Evolutionary conservation across 2,888 invertebrate genomes (phyloP), one percentile per base, ranked within the genome.

Genomic region (Melinaea marsaeus): DNA sequence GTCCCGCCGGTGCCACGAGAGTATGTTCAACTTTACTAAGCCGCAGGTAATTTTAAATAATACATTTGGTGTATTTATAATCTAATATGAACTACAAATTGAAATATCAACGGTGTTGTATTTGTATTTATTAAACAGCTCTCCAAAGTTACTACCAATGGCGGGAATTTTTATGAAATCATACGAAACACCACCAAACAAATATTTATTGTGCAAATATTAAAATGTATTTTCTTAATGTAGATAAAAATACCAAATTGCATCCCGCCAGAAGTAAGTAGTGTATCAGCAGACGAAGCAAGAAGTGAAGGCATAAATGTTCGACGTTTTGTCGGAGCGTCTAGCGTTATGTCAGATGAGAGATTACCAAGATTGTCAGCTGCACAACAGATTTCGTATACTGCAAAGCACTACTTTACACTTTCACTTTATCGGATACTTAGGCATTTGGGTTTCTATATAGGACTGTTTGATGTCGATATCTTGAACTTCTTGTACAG

Each of bases 341-440:
- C 93, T 61, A 94, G 94, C 77, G 94, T 94, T 11, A 93, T 93
- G 92, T 91, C 93, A 0, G 93, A 94, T 68, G 93, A 94, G 68
- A 78, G 90, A 45, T 79, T 78, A 2, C 73, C 85, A 2, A 83
- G 92, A 72, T 76, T 88, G 1, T 62, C 83, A 75, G 83, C 84
- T 63, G 62, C 80, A 65, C 75, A 71, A 11, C 11, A 68, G 74
- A 71, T 79, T 71, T 69, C 76, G 69, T 75, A 77, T 67, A 72
- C 74, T 62, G 77, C 47, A 22, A 33, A 54, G 13, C 48, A 11
- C 60, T 69, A 65, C 55, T 54, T 69, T 13, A 60, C 61, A 33
- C 48, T 63, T 69, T 51, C 60, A 46, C 33, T 54, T 69, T 55
- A 35, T 65, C 33, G 58, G 34, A 34, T 51, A 61, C 60, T 57